phyloP scores from a whole-genome alignment of 2,888 invertebrate genomes.

The Mesorhabditis spiculigera region DNA sequence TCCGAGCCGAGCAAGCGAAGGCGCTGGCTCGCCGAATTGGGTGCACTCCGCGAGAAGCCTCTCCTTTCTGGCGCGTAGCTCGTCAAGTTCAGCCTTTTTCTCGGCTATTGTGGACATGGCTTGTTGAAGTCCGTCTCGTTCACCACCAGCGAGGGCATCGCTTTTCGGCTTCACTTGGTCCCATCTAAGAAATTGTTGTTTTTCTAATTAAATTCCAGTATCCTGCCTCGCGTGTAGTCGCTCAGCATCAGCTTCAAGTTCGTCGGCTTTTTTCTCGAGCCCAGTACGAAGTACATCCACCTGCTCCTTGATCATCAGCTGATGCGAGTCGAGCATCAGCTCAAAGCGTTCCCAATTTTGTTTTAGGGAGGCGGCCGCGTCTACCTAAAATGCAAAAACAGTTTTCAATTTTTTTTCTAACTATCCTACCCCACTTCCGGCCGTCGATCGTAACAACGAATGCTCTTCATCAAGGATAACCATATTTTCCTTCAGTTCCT shows the following conservation, averaged over 20 bases:
- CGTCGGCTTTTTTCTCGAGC: conserved; percentile 59
- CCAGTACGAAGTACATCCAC: conserved; percentile 80
- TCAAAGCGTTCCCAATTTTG: conserved; percentile 80
- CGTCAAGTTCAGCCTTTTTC: conserved; percentile 59
- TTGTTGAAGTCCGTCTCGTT: conserved; percentile 67
- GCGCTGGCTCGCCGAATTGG: conserved; percentile 74
- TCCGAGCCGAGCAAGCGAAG: conserved; percentile 68
- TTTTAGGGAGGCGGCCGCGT: conserved; percentile 72
- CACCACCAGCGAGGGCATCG: conserved; percentile 64
- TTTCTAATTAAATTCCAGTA: too few relatives aligned
- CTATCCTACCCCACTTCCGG: conserved; percentile 26
- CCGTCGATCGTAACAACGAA: conserved; percentile 67
- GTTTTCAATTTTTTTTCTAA: too few relatives aligned
- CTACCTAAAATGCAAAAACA: conserved; percentile 72
- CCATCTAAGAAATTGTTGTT: conserved; percentile 67
- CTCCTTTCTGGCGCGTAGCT: conserved; percentile 26
- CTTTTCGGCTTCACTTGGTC: conserved; percentile 71
- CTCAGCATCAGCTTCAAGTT: conserved; percentile 70
- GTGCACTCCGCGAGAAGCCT: conserved; percentile 69
- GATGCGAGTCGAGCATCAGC: conserved; percentile 76
- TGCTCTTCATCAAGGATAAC: conserved; percentile 64
- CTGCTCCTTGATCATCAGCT: conserved; percentile 81
- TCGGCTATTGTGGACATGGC: conserved; percentile 59
- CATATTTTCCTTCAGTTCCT: conserved; percentile 73
- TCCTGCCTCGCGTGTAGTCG: conserved; percentile 73